Evolutionary conservation across 2,888 invertebrate genomes (phyloP).

Genomic region (Tuberolachnus salignus): DNA sequence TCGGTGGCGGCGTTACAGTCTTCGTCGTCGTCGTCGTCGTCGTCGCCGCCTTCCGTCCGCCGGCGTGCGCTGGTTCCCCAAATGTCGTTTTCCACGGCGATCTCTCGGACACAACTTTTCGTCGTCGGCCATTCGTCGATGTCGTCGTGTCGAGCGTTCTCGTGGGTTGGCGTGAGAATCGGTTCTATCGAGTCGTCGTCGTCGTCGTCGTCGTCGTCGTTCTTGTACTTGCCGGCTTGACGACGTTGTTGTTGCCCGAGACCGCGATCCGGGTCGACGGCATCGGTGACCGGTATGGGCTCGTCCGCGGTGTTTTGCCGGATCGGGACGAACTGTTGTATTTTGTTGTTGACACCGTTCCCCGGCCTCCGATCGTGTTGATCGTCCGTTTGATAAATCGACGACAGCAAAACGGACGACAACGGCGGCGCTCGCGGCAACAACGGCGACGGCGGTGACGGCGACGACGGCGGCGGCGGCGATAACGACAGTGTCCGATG

Average conservation of each 20-base stretch:
- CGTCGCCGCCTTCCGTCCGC: not conserved
- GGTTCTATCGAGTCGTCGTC: not conserved
- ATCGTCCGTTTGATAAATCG: conserved; percentile 43
- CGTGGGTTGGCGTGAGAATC: not conserved
- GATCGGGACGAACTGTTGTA: not conserved
- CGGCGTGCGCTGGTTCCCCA: not conserved
- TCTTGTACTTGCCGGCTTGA: no score
- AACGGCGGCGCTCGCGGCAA: not conserved
- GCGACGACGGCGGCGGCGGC: not conserved
- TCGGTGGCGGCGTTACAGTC: not conserved
- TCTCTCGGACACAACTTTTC: not conserved
- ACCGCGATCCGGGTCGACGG: not conserved
- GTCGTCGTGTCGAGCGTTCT: not conserved
- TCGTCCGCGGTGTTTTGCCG: not conserved
- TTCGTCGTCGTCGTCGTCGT: not conserved
- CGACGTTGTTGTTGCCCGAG: no score
- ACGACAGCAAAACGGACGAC: not conserved
- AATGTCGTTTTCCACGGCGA: not conserved
- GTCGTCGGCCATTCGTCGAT: not conserved
- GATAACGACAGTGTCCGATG: not conserved
- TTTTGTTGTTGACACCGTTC: no score
- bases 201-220: not conserved
- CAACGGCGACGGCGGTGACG: not conserved
- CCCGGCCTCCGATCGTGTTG: not conserved
- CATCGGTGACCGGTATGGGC: rapidly evolving